Evolutionary conservation across 2,797 vertebrate genomes (phyloP).

Genomic region (Enteromius unitaeniatus): DNA sequence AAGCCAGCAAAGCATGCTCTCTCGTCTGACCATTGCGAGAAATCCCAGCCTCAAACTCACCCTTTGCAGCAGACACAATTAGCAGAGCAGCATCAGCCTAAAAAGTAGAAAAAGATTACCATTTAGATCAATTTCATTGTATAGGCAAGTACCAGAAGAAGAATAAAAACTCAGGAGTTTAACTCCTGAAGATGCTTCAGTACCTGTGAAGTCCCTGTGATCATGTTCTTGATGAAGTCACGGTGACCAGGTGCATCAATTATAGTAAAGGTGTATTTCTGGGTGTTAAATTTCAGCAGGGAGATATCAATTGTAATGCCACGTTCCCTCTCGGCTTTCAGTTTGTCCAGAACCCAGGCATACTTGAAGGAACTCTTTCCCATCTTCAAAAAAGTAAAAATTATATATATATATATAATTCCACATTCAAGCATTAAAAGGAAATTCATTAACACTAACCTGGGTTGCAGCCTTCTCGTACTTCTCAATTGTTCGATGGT

Average conservation of each 20-base stretch:
- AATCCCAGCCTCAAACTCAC: slow-evolving; percentile 83
- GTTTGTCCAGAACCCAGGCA: slow-evolving; percentile 84
- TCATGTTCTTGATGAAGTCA: slow-evolving; percentile 88
- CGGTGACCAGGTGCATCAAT: slow-evolving; percentile 84
- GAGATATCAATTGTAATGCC: slow-evolving; percentile 85
- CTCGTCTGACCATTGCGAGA: slow-evolving; percentile 84
- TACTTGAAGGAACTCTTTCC: slow-evolving; percentile 85
- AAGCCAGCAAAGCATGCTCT: slow-evolving; percentile 82
- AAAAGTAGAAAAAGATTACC: accelerated
- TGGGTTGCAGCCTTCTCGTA: slow-evolving; percentile 81
- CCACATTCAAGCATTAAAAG: no score
- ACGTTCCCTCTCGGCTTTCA: slow-evolving; percentile 82
- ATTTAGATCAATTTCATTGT: background rate
- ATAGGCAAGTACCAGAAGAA: background rate
- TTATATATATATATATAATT: no score
- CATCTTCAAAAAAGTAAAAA: slow-evolving; percentile 65
- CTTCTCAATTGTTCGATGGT: slow-evolving; percentile 81
- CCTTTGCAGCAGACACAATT: slow-evolving; percentile 83
- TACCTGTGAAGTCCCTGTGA: slow-evolving; percentile 85
- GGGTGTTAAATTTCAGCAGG: slow-evolving; percentile 81
- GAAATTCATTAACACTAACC: slow-evolving; percentile 59
- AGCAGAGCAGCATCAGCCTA: slow-evolving; percentile 84
- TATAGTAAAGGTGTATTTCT: slow-evolving; percentile 81
- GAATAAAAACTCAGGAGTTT: background rate
- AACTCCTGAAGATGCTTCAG: background rate